Evolutionary conservation across 2,113 vertebrate species (phyloP).

Genomic region (Dinomys branickii): DNA sequence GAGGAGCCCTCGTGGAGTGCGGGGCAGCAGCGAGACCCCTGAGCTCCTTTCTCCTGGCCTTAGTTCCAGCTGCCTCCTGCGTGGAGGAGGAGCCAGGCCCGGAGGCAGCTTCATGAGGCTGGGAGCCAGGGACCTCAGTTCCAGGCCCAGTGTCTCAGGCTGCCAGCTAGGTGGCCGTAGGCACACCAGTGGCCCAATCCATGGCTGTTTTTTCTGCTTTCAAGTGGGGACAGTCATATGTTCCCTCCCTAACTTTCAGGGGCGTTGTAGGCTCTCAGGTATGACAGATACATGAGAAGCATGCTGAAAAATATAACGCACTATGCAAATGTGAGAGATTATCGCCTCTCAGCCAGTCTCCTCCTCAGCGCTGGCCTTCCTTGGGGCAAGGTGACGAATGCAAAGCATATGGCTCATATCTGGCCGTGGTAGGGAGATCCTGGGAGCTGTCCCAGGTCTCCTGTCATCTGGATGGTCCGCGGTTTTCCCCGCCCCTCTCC

Average conservation of each 20-base stretch:
- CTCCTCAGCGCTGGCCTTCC: conserved; percentile 59
- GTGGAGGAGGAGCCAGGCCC: background rate
- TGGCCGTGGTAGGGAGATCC: conserved; percentile 51
- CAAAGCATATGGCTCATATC: conserved; percentile 52
- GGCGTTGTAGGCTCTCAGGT: conserved; percentile 55
- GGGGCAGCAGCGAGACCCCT: background rate
- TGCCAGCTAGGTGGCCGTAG: conserved; percentile 10
- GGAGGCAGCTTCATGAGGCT: background rate
- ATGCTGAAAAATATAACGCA: conserved; percentile 22
- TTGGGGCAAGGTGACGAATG: background rate
- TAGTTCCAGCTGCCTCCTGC: background rate
- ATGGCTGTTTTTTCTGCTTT: conserved; percentile 43
- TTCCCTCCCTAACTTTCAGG: conserved; percentile 37
- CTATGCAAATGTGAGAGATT: conserved; percentile 70
- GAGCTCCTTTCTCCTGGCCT: background rate
- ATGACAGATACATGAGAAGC: conserved; percentile 69
- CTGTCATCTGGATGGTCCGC: background rate
- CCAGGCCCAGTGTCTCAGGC: background rate
- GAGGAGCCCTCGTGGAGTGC: background rate
- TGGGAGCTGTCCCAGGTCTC: conserved; percentile 8
- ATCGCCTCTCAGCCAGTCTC: conserved; percentile 64
- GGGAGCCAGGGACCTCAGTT: background rate
- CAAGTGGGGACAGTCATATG: conserved; percentile 36
- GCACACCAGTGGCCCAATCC: background rate
- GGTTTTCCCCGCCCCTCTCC: background rate